phyloP scores from a whole-genome alignment of 2,113 vertebrate species.

The Calidris pugnax region DNA sequence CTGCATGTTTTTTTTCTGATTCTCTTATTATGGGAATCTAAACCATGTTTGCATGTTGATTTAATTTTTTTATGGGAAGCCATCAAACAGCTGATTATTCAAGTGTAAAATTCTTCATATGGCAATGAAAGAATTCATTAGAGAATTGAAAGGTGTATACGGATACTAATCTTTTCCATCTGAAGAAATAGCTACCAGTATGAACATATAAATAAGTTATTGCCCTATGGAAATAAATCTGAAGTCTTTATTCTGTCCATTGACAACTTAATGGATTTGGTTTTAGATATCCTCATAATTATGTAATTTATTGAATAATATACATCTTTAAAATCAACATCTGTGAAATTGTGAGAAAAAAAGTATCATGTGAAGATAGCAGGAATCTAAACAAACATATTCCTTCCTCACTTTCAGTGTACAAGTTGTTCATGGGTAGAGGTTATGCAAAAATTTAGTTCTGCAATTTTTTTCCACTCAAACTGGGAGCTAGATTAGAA shows the following conservation, averaged over 20 bases:
- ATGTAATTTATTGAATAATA: background rate
- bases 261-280: background rate
- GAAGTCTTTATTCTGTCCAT: background rate
- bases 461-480: background rate
- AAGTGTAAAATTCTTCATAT: constrained; percentile 38
- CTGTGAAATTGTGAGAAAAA: background rate
- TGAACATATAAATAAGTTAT: background rate
- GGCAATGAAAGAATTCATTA: background rate
- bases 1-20: background rate
- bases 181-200: background rate
- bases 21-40: constrained; percentile 21
- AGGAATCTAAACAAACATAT: background rate
- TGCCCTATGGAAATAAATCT: background rate
- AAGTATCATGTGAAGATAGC: background rate
- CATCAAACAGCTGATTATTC: constrained; percentile 57
- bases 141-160: constrained; percentile 44
- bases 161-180: background rate
- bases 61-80: constrained; percentile 52
- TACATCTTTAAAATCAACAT: background rate
- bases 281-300: background rate
- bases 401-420: background rate
- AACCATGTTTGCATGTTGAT: constrained; percentile 48
- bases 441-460: background rate
- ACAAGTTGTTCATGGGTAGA: background rate
- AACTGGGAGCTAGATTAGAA: background rate